phyloP scores from a whole-genome alignment of 2,113 vertebrate genomes.

The Rhea pennata region DNA sequence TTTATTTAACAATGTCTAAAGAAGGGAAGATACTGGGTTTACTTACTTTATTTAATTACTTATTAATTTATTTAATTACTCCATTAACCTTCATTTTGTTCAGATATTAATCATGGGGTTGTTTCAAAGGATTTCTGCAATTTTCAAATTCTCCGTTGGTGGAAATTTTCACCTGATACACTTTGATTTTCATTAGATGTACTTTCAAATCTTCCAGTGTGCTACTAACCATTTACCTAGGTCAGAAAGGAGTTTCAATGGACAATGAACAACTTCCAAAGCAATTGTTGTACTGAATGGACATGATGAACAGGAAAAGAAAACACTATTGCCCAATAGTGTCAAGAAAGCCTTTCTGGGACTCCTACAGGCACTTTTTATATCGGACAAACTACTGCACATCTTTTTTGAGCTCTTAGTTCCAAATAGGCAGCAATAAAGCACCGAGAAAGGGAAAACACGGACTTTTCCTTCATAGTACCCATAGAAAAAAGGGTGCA shows the following conservation, averaged over 20 bases:
- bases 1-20: background rate
- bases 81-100: background rate
- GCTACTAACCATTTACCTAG: background rate
- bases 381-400: rapidly evolving
- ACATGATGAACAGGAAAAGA: background rate
- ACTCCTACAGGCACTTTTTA: background rate
- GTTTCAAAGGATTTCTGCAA: background rate
- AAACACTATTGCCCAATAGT: background rate
- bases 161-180: background rate
- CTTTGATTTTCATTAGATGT: background rate
- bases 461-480: background rate
- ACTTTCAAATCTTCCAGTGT: background rate
- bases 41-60: too few relatives aligned
- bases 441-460: background rate
- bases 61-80: too few relatives aligned
- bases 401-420: background rate
- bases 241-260: background rate
- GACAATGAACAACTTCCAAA: rapidly evolving
- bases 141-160: background rate
- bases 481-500: background rate
- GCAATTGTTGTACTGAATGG: background rate
- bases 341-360: background rate
- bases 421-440: background rate
- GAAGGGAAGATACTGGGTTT: background rate
- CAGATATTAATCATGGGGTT: background rate